Evolutionary conservation across 1,140 invertebrate species (phyloP).

Genomic region (Odontomachus brunneus): DNA sequence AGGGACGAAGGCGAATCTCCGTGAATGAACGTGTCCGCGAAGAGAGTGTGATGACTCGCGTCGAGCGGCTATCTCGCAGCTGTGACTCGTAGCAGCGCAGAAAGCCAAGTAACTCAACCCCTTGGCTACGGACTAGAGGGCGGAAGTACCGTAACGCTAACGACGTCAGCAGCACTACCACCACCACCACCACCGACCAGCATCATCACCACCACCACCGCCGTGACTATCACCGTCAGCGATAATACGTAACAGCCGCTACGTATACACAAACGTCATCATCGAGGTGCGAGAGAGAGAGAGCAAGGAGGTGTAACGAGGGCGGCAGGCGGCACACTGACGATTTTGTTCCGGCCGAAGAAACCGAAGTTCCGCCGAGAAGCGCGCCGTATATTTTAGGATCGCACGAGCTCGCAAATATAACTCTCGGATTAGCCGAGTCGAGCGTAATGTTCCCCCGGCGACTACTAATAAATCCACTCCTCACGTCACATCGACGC

Average conservation of each 20-base stretch:
- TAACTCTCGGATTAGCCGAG: conserved; percentile 38
- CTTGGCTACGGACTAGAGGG: conserved; percentile 65
- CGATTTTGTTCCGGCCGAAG: conserved; percentile 34
- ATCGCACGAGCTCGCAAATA: conserved; percentile 6
- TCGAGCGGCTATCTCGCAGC: neutral
- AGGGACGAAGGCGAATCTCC: neutral
- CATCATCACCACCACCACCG: conserved; percentile 15
- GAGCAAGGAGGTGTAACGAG: conserved; percentile 27
- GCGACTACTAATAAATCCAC: too few species aligned
- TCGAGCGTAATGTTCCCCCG: conserved; percentile 7
- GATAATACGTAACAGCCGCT: conserved; percentile 39
- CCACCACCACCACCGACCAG: conserved; percentile 34
- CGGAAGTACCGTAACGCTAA: conserved; percentile 74
- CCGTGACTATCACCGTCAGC: neutral
- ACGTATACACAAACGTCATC: conserved; percentile 55
- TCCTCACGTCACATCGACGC: too few species aligned
- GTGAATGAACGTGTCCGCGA: neutral
- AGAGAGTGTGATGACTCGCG: neutral
- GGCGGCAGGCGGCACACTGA: conserved; percentile 23
- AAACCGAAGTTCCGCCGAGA: conserved; percentile 15
- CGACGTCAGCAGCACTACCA: conserved; percentile 70
- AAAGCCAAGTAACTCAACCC: conserved; percentile 63
- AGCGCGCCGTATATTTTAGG: conserved; percentile 39
- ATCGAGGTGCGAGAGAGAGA: conserved; percentile 30
- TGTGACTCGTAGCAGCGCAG: conserved; percentile 9